phyloP scores from a whole-genome alignment of 2,888 invertebrate genomes.

The Leptopilina drosophilae region DNA sequence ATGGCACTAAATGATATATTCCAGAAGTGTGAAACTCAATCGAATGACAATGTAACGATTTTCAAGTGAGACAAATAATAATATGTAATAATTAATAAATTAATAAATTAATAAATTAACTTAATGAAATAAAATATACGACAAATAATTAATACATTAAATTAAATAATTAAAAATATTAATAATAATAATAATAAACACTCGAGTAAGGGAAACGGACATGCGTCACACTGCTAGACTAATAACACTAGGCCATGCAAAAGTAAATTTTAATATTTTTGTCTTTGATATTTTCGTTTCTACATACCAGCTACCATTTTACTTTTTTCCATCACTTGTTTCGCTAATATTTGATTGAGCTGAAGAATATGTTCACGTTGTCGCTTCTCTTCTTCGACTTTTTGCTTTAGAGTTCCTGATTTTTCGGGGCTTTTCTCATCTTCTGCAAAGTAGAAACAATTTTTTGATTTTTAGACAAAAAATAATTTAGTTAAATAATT shows the following conservation, averaged over 20 bases:
- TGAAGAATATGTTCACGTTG: constrained; percentile 93
- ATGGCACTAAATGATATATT: constrained; percentile 51
- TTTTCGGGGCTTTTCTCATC: constrained; percentile 66
- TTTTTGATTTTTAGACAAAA: too few relatives aligned
- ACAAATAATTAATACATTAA: not conserved
- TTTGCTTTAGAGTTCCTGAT: constrained; percentile 81
- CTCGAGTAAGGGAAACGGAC: constrained; percentile 10
- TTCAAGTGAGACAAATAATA: not conserved
- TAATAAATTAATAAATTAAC: not conserved
- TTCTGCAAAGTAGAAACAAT: constrained; percentile 62
- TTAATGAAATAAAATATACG: not conserved
- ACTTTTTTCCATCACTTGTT: constrained; percentile 96
- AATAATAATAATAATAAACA: not conserved
- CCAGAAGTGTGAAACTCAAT: constrained; percentile 32
- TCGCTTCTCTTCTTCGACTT: constrained; percentile 89
- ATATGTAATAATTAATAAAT: not conserved
- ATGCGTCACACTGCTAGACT: constrained; percentile 39
- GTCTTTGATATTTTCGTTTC: not conserved
- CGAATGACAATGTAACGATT: constrained; percentile 3
- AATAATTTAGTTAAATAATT: too few relatives aligned
- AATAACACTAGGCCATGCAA: constrained; percentile 39
- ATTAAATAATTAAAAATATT: not conserved
- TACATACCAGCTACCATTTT: constrained; percentile 94
- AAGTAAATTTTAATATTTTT: not conserved
- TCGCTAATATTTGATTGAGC: constrained; percentile 93